These are phyloP conservation scores for Hirtodrosophila alboralis DNA, from an alignment of 2,888 invertebrate genomes.

Conservation along the genomic window DNA sequence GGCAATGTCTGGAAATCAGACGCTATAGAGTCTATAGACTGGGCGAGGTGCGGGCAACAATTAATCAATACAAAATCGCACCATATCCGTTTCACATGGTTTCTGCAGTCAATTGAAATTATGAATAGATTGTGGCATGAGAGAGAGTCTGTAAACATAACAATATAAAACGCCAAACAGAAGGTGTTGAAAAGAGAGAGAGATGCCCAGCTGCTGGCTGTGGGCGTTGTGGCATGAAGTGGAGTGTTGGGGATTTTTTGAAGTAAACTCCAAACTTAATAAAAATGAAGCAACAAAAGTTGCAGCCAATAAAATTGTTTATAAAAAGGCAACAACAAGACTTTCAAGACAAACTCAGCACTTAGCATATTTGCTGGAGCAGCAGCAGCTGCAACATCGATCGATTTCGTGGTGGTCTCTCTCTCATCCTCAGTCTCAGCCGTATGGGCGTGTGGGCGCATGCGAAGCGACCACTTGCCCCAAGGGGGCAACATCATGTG, in stretches of 20 bases:
- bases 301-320: slow-evolving; percentile 70
- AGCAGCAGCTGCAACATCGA: slow-evolving; percentile 70
- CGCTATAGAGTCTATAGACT: too few relatives aligned
- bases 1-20: slow-evolving; percentile 5
- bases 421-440: background rate
- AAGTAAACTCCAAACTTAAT: slow-evolving; percentile 64
- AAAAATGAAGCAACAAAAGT: slow-evolving; percentile 65
- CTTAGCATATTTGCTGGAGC: slow-evolving; percentile 74
- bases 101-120: slow-evolving; percentile 59
- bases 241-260: slow-evolving; percentile 53
- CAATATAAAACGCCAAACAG: slow-evolving; percentile 63
- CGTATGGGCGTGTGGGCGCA: slow-evolving; percentile 50
- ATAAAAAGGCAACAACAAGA: slow-evolving; percentile 44
- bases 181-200: slow-evolving; percentile 75
- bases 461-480: slow-evolving; percentile 42
- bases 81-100: slow-evolving; percentile 40
- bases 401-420: slow-evolving; percentile 67
- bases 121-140: slow-evolving; percentile 56
- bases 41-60: slow-evolving; percentile 33
- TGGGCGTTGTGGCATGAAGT: slow-evolving; percentile 41
- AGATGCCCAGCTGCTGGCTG: slow-evolving; percentile 38
- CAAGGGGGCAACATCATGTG: slow-evolving; percentile 34
- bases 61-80: slow-evolving; percentile 68
- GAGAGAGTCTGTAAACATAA: slow-evolving; percentile 57
- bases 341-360: slow-evolving; percentile 38